Evolutionary conservation across 2,113 vertebrate genomes (phyloP), one percentile per base, ranked within the genome.

Genomic region (Lates calcarifer): DNA sequence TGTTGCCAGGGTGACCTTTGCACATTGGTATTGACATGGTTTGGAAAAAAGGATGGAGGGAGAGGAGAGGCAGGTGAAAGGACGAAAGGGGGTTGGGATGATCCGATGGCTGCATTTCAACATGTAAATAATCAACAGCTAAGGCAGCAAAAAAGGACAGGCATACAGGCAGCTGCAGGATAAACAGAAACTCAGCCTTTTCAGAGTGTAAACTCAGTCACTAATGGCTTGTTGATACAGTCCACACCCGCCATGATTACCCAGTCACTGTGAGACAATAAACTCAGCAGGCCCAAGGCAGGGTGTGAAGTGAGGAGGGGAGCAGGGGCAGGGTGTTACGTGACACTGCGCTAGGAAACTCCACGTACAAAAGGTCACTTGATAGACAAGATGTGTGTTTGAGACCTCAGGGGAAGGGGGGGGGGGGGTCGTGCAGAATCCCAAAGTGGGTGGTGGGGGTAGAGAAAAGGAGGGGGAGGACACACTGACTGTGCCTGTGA

Each of bases 1-100:
- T 89, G 82, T 90, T 92, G 92, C 89, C 79, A 86, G 78, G 87
- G 88, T 94, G 91, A 93, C 94, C 93, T 94, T 95, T 95, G 85
- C 79, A 86, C 89, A 74, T 76, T 75, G 87, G 78, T 93, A 92
- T 93, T 91, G 91, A 93, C 92, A 92, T 62, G 79, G 80, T 53
- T 69, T 79, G 80, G 75, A 87, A 81, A 77, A 83, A 81, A 58
- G 43, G 72, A 82, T 10, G 43, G 79, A 86, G 28, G 29, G 67
- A 68, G 81, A 70, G 66, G 68, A 83, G 55, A 71, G 73, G 82
- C 78, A 90, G 82, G 85, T 86, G 86, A 89, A 83, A 71, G 74
- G 70, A 85, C 29, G 14, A n/a, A n/a, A 68, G 71, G 55, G 84
- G 66, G 37, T 15, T 72, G 68, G 81, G 74, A 57, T 70, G 77